phyloP scores from a whole-genome alignment of 2,113 vertebrate species.

The Orcinus orca region DNA sequence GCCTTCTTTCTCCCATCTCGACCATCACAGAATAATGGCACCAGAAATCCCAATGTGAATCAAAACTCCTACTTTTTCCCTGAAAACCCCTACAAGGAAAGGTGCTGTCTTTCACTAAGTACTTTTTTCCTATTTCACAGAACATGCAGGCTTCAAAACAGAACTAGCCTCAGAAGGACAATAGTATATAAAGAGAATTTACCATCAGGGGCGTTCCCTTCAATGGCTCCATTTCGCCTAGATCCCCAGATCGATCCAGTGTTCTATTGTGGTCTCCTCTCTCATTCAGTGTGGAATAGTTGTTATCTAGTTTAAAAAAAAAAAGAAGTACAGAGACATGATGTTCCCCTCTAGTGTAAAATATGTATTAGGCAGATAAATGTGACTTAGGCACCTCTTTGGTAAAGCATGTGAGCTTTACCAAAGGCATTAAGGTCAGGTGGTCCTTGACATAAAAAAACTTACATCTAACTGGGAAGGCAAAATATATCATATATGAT shows the following conservation, averaged over 20 bases:
- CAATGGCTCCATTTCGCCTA: constrained; percentile 87
- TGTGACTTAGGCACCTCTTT: not conserved
- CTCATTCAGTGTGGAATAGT: constrained; percentile 93
- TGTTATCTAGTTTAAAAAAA: constrained; percentile 79
- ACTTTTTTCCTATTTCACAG: not conserved
- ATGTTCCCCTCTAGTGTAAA: not conserved
- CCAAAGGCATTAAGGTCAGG: not conserved
- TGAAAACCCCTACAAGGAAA: constrained; percentile 25
- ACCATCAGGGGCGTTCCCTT: constrained; percentile 87
- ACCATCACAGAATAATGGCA: not conserved
- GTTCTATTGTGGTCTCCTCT: constrained; percentile 92
- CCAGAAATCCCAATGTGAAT: not conserved
- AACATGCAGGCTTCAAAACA: not conserved
- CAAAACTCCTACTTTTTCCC: not conserved
- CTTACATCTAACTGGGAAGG: not conserved
- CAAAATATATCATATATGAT: not conserved
- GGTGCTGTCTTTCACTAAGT: not conserved
- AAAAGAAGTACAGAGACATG: not conserved
- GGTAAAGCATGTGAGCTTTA: not conserved
- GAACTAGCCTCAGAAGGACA: not conserved
- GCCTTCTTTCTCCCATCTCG: not conserved
- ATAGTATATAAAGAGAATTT: constrained; percentile 35
- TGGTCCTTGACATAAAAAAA: not conserved
- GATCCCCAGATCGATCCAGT: constrained; percentile 90
- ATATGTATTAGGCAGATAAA: not conserved